Conservation (phyloP, 2,888 invertebrate genomes). For the Macrophya alboannulata region DNA sequence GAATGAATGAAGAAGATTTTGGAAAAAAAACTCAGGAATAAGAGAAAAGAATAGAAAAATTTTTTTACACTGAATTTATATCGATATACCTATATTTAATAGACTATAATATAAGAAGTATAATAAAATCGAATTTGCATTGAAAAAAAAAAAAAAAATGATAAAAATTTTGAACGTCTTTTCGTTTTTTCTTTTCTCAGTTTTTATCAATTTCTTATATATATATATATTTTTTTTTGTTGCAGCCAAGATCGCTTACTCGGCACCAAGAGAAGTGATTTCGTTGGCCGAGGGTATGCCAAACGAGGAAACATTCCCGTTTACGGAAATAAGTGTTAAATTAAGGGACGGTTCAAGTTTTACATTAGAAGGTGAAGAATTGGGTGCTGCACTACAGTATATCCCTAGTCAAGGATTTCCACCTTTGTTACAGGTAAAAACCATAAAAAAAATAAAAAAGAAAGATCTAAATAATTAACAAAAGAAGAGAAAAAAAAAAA, state of each 20-base stretch:
- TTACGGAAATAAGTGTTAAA: constrained; percentile 83
- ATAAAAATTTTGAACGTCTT: no score
- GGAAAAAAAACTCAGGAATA: background rate
- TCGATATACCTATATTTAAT: background rate
- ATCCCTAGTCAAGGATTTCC: constrained; percentile 87
- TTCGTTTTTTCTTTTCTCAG: no score
- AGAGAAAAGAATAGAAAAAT: no score
- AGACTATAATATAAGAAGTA: background rate
- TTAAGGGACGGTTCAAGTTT: constrained; percentile 82
- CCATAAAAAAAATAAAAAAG: background rate
- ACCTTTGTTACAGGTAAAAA: constrained; percentile 73
- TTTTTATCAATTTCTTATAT: background rate
- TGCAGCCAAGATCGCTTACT: constrained; percentile 81
- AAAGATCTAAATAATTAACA: no score
- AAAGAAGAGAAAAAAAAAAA: background rate
- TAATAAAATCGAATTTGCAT: background rate
- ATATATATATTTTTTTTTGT: background rate
- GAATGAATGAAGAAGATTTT: background rate
- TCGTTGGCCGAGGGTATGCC: constrained; percentile 89
- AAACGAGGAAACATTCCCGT: constrained; percentile 88
- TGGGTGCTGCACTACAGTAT: constrained; percentile 88
- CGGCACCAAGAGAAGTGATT: constrained; percentile 81
- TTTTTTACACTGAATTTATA: background rate
- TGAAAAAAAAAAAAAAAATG: background rate
- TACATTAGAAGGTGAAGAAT: constrained; percentile 82